phyloP scores from a whole-genome alignment of 92 coral and sea anemone genomes.

The Meandrina meandrites region DNA sequence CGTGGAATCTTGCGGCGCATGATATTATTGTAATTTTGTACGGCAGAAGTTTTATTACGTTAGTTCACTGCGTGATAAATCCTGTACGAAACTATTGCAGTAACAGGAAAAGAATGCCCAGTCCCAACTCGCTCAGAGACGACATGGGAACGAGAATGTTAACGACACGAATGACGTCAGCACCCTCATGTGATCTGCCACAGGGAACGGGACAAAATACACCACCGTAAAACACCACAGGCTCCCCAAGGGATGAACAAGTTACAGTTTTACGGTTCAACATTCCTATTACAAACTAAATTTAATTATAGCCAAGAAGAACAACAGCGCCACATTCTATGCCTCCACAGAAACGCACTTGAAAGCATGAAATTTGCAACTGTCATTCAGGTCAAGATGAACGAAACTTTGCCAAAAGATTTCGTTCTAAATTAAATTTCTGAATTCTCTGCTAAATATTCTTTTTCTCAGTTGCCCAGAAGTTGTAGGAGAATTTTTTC shows the following conservation, averaged over 20 bases:
- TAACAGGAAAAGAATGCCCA: background rate
- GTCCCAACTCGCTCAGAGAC: background rate
- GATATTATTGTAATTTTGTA: background rate
- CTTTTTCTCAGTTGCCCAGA: slow-evolving; percentile 16
- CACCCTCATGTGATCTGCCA: no score
- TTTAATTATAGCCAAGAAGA: background rate
- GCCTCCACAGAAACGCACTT: background rate
- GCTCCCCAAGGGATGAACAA: background rate
- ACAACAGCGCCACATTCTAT: background rate
- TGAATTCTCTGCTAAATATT: background rate
- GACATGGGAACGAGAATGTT: background rate
- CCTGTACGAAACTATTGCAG: background rate
- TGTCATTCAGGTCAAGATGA: background rate
- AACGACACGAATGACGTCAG: background rate
- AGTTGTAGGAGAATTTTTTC: slow-evolving; percentile 32
- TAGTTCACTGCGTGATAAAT: background rate
- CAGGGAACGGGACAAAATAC: no score
- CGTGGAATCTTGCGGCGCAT: slow-evolving; percentile 7
- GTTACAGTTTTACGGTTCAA: background rate
- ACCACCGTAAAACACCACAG: no score
- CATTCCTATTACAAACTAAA: background rate
- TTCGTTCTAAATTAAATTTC: background rate
- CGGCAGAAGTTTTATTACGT: background rate
- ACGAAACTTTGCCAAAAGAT: background rate
- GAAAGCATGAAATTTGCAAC: background rate